phyloP scores from a whole-genome alignment of 2,888 invertebrate genomes.

The Diaperis boleti region DNA sequence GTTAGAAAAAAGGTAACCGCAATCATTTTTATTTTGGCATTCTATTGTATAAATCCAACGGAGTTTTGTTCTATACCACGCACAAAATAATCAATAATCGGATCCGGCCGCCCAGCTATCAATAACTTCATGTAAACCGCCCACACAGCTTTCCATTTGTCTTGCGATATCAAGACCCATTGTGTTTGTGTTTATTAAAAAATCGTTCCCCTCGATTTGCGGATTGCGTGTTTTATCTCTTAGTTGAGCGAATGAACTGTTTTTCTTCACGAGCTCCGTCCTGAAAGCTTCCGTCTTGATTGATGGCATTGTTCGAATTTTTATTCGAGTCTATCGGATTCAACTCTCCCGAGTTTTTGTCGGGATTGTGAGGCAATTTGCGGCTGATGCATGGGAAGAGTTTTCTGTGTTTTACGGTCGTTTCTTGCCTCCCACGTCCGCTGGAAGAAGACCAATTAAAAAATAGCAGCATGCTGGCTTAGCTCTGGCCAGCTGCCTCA shows the following conservation, averaged over 20 bases:
- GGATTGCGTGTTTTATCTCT: constrained; percentile 60
- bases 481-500: constrained; percentile 57
- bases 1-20: constrained; percentile 19
- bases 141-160: constrained; percentile 62
- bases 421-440: constrained; percentile 54
- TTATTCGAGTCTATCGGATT: constrained; percentile 32
- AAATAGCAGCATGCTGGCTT: constrained; percentile 63
- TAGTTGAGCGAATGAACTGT: constrained; percentile 32
- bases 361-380: too few relatives aligned
- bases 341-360: constrained; percentile 27
- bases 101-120: constrained; percentile 59
- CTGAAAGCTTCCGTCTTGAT: constrained; percentile 51
- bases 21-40: constrained; percentile 35
- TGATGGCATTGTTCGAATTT: constrained; percentile 51
- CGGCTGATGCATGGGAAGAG: not conserved
- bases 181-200: constrained; percentile 58
- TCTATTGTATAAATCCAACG: constrained; percentile 28
- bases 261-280: constrained; percentile 33
- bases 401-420: constrained; percentile 35
- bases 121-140: constrained; percentile 59
- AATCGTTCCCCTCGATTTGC: constrained; percentile 58
- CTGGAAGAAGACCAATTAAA: constrained; percentile 63
- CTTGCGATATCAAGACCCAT: constrained; percentile 60
- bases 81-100: constrained; percentile 47
- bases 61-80: constrained; percentile 31